phyloP scores from a whole-genome alignment of 2,888 invertebrate species.

The Thelaira solivaga region DNA sequence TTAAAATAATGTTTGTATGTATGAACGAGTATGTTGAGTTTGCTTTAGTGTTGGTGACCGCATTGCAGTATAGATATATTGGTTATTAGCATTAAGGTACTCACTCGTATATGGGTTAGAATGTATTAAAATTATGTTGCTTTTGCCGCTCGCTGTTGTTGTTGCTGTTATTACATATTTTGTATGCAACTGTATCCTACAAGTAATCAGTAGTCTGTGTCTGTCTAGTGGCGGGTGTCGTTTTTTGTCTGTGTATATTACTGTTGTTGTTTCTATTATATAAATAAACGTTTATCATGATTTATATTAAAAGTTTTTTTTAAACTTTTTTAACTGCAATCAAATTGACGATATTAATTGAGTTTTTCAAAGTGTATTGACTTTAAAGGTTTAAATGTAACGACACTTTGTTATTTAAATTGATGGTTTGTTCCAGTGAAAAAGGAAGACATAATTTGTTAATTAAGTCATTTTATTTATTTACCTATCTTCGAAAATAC shows the following conservation, averaged over 20 bases:
- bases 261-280: slow-evolving; percentile 7
- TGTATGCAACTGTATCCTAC: slow-evolving; percentile 25
- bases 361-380: slow-evolving; percentile 27
- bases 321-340: slow-evolving; percentile 36
- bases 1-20: not conserved
- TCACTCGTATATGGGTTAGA: slow-evolving; percentile 53
- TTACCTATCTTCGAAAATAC: too few species aligned
- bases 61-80: slow-evolving; percentile 60
- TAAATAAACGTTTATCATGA: slow-evolving; percentile 42
- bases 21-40: not conserved
- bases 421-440: too few species aligned
- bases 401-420: not conserved
- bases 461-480: too few species aligned
- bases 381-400: not conserved
- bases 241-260: not conserved
- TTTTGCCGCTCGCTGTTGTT: too few species aligned
- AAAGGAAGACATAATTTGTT: too few species aligned
- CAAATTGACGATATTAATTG: slow-evolving; percentile 37
- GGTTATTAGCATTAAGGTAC: slow-evolving; percentile 49
- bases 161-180: not conserved
- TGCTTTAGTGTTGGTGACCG: slow-evolving; percentile 53
- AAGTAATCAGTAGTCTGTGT: not conserved
- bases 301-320: slow-evolving; percentile 41
- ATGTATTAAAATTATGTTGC: slow-evolving; percentile 19
- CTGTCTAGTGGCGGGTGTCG: slow-evolving; percentile 24